Conservation (phyloP, 2,888 invertebrate genomes). For the Ochropleura plecta region DNA sequence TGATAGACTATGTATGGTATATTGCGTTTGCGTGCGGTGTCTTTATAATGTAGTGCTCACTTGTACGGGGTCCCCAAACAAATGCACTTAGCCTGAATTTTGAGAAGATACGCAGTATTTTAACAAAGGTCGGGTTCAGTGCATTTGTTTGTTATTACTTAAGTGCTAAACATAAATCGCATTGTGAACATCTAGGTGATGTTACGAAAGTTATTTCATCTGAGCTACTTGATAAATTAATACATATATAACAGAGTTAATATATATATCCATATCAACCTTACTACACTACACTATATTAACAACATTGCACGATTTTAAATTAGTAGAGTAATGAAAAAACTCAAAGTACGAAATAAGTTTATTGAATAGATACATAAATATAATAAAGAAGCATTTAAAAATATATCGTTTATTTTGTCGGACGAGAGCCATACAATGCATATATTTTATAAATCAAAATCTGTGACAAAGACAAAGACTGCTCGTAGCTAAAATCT, state of each 20-base stretch:
- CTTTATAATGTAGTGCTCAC: background rate
- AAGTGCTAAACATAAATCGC: background rate
- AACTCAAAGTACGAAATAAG: slow-evolving; percentile 54
- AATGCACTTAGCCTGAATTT: background rate
- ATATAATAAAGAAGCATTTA: slow-evolving; percentile 50
- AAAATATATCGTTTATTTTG: slow-evolving; percentile 34
- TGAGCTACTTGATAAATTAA: background rate
- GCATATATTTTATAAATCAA: background rate
- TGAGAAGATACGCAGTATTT: too few species aligned
- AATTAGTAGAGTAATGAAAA: slow-evolving; percentile 67
- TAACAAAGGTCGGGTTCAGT: too few species aligned
- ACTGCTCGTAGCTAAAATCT: background rate
- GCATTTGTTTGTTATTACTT: background rate
- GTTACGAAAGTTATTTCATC: background rate
- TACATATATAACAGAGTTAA: background rate
- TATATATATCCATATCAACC: too few species aligned
- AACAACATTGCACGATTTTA: background rate
- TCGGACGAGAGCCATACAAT: background rate
- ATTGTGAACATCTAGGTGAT: background rate
- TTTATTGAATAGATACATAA: slow-evolving; percentile 72
- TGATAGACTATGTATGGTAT: background rate
- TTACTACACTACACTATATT: too few species aligned
- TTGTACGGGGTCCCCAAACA: background rate
- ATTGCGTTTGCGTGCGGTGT: background rate
- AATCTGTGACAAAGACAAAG: background rate